These are phyloP conservation scores for Wasmannia auropunctata DNA, from an alignment of 1,140 invertebrate species.

Conservation along the genomic window DNA sequence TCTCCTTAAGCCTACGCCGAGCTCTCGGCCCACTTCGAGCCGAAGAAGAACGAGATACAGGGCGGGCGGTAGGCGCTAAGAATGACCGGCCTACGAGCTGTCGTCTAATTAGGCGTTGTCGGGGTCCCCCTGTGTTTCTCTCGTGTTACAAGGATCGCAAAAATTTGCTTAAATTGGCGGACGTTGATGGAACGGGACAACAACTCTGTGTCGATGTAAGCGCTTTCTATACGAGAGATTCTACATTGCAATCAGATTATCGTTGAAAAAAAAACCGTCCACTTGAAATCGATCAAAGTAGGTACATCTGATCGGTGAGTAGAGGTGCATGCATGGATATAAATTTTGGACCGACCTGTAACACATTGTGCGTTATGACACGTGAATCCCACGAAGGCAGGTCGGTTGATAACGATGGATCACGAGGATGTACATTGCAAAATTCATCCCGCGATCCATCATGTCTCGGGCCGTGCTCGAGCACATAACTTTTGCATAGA, in stretches of 20 bases:
- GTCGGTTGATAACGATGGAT: slow-evolving; percentile 45
- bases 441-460: slow-evolving; percentile 50
- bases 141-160: slow-evolving; percentile 15
- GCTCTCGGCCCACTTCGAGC: slow-evolving; percentile 63
- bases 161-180: slow-evolving; percentile 8
- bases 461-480: slow-evolving; percentile 40
- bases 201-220: neutral
- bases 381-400: slow-evolving; percentile 6
- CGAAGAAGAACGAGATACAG: slow-evolving; percentile 58
- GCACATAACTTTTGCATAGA: slow-evolving; percentile 53
- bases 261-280: neutral
- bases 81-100: slow-evolving; percentile 70
- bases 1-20: slow-evolving; percentile 70
- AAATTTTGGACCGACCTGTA: slow-evolving; percentile 6
- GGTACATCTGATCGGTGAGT: too few relatives aligned
- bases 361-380: slow-evolving; percentile 12
- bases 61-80: slow-evolving; percentile 65
- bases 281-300: neutral
- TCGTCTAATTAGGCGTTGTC: slow-evolving; percentile 77
- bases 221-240: neutral
- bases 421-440: slow-evolving; percentile 34
- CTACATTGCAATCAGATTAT: neutral
- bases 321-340: neutral
- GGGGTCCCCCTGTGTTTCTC: slow-evolving; percentile 50
- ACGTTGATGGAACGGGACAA: neutral